Base-by-base conservation (phyloP, 1,140 invertebrate species). In the Macrotrachela quadricornifera region DNA sequence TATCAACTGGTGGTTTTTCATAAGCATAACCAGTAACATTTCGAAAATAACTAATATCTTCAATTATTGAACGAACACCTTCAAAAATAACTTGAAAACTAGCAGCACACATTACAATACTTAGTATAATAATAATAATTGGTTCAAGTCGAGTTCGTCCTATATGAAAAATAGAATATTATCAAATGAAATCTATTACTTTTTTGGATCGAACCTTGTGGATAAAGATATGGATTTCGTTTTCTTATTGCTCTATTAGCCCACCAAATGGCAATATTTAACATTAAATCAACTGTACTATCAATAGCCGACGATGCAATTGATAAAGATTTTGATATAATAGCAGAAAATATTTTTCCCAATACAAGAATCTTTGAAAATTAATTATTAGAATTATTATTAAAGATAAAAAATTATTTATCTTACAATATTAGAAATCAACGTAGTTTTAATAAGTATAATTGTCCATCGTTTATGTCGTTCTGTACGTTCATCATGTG, bases 221-320 rank as follows among this genome's bases (percentile, higher is more conserved):
- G 71, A 60, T 73, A 73, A 30, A 60, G 46, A 55, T 73, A 72
- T 6, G 66, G 66, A 57, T 73, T 64, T 14, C 63, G 57, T 15
- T 62, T 65, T 49, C 61, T 65, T 39, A 73, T 67, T 30, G 67
- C 65, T 13, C 67, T 49, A 15, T 58, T 61, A 1, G 68, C 69
- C 57, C 66, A 62, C 66, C 68, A 73, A 51, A 73, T 71, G 15
- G 73, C 58, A 21, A 63, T 50, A 6, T 71, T 71, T 39, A 64
- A 65, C 3, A 70, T 58, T 10, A 73, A 63, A 59, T 73, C 71
- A 10, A 73, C 64, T 6, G 59, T 58, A 14, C 68, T 71, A 60
- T 73, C 71, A 6, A 73, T 69, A 42, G 73, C 57, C 51, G 66
- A 66, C 17, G 70, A 71, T 38, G 73, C 69, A 45, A 73, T 68